Base-by-base conservation (phyloP, 2,797 vertebrate genomes). In the Rallus crepitans region DNA sequence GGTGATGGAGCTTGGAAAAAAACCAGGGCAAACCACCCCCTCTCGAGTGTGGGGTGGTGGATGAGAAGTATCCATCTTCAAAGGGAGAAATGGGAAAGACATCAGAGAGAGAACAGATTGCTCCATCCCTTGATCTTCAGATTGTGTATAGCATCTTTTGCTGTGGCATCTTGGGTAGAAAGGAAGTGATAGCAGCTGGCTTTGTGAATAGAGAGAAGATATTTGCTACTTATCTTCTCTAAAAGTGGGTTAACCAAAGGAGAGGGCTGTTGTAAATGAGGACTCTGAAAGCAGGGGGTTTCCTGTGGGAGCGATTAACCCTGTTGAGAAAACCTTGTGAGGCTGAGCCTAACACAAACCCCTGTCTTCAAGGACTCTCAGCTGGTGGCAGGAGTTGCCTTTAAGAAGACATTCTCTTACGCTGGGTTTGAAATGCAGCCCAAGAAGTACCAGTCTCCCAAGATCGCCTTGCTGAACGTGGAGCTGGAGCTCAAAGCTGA, bases 401-500 rank as follows among this genome's bases (percentile, higher is more conserved):
- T 99, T 93, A 99, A 99, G 98, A 99, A 99, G 97, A 99, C 99
- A 2, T 99, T 99, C 96, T 99, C 99, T 40, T 99, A 99, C 0
- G 99, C 99, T 8, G 99, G 99, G 1, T 99, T 99, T 95, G 99
- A 99, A 97, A 99, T 99, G 99, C 99, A 99, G 95, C 99, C 99
- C 68, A 99, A 99, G 96, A 98, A 98, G 69, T 99, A 99, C 15
- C 97, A 98, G 21, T 98, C 98, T 12, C 99, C 98, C 63, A 99
- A 96, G 96, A 99, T 99, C 0, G 99, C 99, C 18, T 96, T 99
- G 94, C 98, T 99, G 79, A 99, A 99, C 3, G 98, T 99, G 53
- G 99, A 99, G 97, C 98, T 99, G 60, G 99, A 99, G 96, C 98
- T 99, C 72, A 99, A 99, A 96, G 99, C 99, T 0, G 99, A 99